Evolutionary conservation across 2,113 vertebrate genomes (phyloP).

Genomic region (Enhydra lutris): DNA sequence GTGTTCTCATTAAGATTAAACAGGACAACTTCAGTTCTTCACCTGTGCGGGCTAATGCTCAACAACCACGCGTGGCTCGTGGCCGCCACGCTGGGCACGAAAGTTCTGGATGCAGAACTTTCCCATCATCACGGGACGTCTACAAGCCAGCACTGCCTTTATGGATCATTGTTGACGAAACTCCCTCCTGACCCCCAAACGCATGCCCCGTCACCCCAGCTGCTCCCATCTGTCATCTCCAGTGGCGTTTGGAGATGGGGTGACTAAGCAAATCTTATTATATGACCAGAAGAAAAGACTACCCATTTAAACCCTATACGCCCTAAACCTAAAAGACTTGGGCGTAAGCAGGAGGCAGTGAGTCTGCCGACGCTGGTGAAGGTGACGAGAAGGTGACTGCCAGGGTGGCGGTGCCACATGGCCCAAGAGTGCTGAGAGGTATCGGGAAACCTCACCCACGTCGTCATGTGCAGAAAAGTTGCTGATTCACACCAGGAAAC

Average conservation of each 20-base stretch:
- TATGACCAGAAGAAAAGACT: not conserved
- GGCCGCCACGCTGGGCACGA: fast-evolving
- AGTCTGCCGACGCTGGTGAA: not conserved
- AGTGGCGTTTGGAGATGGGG: not conserved
- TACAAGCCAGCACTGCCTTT: fast-evolving
- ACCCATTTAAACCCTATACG: not conserved
- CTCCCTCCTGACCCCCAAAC: not conserved
- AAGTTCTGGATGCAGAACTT: fast-evolving
- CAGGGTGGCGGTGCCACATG: conserved; percentile 45
- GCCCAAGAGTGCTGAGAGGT: not conserved
- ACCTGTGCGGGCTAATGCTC: not conserved
- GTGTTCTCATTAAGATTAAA: not conserved
- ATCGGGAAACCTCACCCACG: not conserved
- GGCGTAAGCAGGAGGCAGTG: not conserved
- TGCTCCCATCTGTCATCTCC: not conserved
- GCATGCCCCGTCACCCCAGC: not conserved
- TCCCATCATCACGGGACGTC: not conserved
- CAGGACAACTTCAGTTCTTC: not conserved
- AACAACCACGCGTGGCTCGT: fast-evolving
- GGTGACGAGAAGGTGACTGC: not conserved
- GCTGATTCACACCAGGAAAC: conserved; percentile 58
- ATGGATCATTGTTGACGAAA: not conserved
- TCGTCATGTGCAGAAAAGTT: not conserved
- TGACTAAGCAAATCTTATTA: not conserved
- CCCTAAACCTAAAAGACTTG: not conserved